phyloP scores from a whole-genome alignment of 2,888 invertebrate species.

The Epistrophe grossulariae region DNA sequence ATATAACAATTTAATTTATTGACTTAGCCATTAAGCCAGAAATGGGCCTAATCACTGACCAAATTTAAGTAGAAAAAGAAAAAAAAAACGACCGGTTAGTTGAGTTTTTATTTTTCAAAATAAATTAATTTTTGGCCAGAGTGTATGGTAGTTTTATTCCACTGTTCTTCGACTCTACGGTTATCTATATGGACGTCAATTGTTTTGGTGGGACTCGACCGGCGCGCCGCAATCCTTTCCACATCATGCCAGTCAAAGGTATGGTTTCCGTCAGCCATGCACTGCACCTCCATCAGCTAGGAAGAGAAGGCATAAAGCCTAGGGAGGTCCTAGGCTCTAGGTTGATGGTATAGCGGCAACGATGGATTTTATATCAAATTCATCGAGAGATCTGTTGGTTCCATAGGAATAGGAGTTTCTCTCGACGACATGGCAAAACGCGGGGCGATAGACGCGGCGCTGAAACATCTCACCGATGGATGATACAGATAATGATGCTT shows the following conservation, averaged over 20 bases:
- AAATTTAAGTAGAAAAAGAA: no score
- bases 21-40: no score
- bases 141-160: background rate
- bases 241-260: slow-evolving; percentile 70
- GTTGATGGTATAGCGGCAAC: slow-evolving; percentile 13
- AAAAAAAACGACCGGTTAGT: no score
- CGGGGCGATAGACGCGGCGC: background rate
- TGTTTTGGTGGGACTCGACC: slow-evolving; percentile 55
- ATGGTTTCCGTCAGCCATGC: slow-evolving; percentile 68
- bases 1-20: no score
- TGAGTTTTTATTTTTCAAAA: no score
- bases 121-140: background rate
- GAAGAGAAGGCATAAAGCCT: background rate
- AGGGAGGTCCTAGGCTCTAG: slow-evolving; percentile 11
- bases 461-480: slow-evolving; percentile 63
- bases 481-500: slow-evolving; percentile 55
- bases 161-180: slow-evolving; percentile 21
- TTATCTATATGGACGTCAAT: slow-evolving; percentile 65
- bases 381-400: slow-evolving; percentile 47
- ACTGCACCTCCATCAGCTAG: slow-evolving; percentile 32
- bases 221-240: slow-evolving; percentile 57
- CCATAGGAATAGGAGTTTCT: slow-evolving; percentile 41
- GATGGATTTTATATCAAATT: slow-evolving; percentile 62
- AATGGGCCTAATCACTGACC: no score
- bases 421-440: background rate